Evolutionary conservation across 2,888 invertebrate genomes (phyloP).

Genomic region (Erebia epiphron): DNA sequence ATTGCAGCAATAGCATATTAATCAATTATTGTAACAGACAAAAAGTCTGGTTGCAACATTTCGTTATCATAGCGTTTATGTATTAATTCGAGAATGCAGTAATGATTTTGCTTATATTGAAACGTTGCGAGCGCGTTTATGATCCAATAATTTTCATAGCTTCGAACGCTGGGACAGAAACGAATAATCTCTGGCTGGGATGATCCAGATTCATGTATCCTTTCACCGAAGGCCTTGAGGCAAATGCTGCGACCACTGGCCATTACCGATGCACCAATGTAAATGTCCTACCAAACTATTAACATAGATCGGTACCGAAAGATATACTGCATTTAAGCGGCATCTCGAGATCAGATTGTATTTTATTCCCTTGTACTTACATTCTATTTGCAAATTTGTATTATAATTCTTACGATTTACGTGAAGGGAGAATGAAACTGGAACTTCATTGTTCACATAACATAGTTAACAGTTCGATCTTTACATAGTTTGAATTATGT

Average conservation of each 20-base stretch:
- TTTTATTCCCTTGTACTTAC: conserved; percentile 50
- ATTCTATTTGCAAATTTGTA: conserved; percentile 39
- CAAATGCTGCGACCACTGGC: conserved; percentile 61
- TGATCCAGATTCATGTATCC: conserved; percentile 79
- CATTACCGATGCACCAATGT: conserved; percentile 71
- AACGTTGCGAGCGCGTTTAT: conserved; percentile 43
- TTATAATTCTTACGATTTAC: conserved; percentile 31
- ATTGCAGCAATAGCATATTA: too few relatives aligned
- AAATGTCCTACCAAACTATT: conserved; percentile 73
- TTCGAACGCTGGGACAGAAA: conserved; percentile 54
- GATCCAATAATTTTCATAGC: conserved; percentile 38
- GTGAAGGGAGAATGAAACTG: conserved; percentile 30
- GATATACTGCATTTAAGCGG: conserved; percentile 61
- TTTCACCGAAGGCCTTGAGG: conserved; percentile 79
- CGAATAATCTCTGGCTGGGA: conserved; percentile 52
- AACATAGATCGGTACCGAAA: conserved; percentile 72
- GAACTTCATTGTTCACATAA: conserved; percentile 37
- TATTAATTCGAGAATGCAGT: conserved; percentile 21
- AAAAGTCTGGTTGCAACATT: conserved; percentile 1
- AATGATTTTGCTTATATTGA: conserved; percentile 45
- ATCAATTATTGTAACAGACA: not conserved
- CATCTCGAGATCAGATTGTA: conserved; percentile 60
- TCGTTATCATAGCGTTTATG: conserved; percentile 10
- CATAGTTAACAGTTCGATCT: conserved; percentile 25
- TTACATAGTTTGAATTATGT: conserved; percentile 37